Evolutionary conservation across 2,888 invertebrate genomes (phyloP).

Genomic region (Idaea aversata): DNA sequence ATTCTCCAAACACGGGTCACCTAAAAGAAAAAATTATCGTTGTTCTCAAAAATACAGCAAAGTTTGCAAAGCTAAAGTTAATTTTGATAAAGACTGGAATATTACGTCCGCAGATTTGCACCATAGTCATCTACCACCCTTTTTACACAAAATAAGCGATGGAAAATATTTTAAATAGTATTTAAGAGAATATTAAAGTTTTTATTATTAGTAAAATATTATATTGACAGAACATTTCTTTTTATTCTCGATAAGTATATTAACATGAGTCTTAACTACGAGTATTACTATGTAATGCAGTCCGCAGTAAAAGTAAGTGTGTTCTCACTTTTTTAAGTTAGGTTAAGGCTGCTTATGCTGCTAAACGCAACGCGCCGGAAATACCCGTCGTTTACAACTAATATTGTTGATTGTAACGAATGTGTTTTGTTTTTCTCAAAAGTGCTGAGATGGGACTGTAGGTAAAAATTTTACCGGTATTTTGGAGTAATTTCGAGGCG

Average conservation of each 20-base stretch:
- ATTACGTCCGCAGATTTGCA: slow-evolving; percentile 15
- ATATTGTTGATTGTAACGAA: too few relatives aligned
- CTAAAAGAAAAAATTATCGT: background rate
- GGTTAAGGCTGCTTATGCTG: too few relatives aligned
- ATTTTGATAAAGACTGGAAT: slow-evolving; percentile 16
- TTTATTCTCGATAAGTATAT: background rate
- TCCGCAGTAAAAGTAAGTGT: too few relatives aligned
- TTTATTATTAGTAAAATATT: background rate
- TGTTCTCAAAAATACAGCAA: background rate
- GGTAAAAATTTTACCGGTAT: too few relatives aligned
- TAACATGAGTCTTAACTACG: too few relatives aligned
- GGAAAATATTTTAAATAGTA: background rate
- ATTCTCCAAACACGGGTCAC: background rate
- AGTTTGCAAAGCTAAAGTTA: slow-evolving; percentile 8
- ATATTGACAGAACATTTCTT: background rate
- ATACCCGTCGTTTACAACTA: too few relatives aligned
- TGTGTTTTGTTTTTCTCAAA: too few relatives aligned
- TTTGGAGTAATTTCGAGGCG: too few relatives aligned
- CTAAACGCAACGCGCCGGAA: too few relatives aligned
- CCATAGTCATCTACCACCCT: slow-evolving; percentile 19
- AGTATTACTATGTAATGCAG: too few relatives aligned
- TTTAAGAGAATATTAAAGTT: background rate
- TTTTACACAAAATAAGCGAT: background rate
- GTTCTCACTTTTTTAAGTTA: too few relatives aligned
- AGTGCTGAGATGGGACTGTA: too few relatives aligned